Conservation (phyloP, 2,797 vertebrate species). For the Channallabes apus region DNA sequence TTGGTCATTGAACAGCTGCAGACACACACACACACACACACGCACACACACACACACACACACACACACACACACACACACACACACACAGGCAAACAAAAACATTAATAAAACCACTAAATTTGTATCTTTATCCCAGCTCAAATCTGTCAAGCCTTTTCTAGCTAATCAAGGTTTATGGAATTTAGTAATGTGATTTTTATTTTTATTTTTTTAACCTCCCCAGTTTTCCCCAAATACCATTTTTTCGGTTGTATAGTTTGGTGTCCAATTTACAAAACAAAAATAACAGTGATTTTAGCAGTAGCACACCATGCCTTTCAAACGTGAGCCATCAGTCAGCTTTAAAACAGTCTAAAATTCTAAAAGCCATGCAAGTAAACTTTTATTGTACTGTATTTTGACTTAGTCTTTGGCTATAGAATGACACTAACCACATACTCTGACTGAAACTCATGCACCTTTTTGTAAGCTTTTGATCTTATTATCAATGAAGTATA, state of each 20-base stretch:
- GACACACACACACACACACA: slow-evolving; percentile 17
- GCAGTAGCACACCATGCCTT: no score
- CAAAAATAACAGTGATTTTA: neutral
- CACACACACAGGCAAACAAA: neutral
- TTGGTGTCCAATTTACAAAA: neutral
- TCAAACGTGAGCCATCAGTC: no score
- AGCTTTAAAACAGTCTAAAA: no score
- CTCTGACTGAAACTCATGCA: no score
- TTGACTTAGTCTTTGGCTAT: no score
- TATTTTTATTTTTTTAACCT: no score
- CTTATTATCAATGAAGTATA: no score
- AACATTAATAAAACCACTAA: neutral
- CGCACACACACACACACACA: neutral
- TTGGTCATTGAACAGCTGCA: slow-evolving; percentile 51
- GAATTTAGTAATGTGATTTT: neutral
- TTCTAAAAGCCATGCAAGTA: no score
- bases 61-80: neutral
- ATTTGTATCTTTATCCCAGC: neutral
- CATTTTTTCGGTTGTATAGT: no score
- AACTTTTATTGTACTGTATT: no score
- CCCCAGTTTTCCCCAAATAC: neutral
- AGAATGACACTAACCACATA: no score
- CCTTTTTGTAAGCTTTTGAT: no score
- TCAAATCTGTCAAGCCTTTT: neutral
- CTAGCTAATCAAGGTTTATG: neutral